phyloP scores from a whole-genome alignment of 2,888 invertebrate species.

The Sipunculus nudus region DNA sequence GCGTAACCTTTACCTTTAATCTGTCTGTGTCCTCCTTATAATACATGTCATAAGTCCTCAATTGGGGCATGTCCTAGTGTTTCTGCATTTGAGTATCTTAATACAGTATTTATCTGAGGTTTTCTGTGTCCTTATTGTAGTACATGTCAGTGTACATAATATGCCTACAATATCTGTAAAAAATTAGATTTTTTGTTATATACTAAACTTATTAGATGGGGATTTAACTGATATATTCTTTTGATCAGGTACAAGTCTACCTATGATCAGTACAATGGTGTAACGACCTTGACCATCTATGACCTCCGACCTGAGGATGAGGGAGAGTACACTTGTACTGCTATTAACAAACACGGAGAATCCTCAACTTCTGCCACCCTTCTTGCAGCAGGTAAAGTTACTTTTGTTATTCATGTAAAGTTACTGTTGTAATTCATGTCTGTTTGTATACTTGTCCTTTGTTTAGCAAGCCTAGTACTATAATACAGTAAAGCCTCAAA shows the following conservation, averaged over 20 bases:
- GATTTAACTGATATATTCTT: too few relatives aligned
- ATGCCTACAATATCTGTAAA: too few relatives aligned
- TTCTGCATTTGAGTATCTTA: too few relatives aligned
- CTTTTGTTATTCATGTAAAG: not conserved
- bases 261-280: conserved; percentile 75
- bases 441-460: not conserved
- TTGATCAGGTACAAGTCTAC: conserved; percentile 58
- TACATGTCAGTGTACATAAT: too few relatives aligned
- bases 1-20: too few relatives aligned
- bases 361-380: conserved; percentile 75
- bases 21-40: too few relatives aligned
- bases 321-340: conserved; percentile 84
- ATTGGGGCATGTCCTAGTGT: too few relatives aligned
- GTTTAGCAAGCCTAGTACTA: too few relatives aligned
- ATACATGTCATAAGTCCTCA: too few relatives aligned
- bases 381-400: conserved; percentile 32
- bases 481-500: too few relatives aligned
- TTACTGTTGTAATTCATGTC: not conserved
- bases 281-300: conserved; percentile 89
- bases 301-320: conserved; percentile 75
- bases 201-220: not conserved
- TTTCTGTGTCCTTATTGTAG: too few relatives aligned
- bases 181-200: not conserved
- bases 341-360: conserved; percentile 82
- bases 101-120: too few relatives aligned